These are phyloP conservation scores for Diacarnus erythraeanus DNA, from an alignment of 37 sponge, comb jelly and placozoan species.

Conservation along the genomic window DNA sequence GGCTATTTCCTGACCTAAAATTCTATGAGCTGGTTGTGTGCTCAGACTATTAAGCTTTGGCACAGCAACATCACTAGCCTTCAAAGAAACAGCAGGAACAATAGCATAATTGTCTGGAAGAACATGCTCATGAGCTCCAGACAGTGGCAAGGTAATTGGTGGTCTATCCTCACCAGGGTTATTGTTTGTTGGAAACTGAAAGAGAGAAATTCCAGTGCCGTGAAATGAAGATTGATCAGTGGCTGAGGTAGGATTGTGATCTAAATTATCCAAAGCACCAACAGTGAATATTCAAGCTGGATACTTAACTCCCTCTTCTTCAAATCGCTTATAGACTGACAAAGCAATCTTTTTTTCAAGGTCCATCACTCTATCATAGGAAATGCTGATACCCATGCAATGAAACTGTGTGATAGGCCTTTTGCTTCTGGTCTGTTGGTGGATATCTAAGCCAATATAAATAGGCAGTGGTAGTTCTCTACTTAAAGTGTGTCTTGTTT, in stretches of 20 bases:
- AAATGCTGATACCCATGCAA: neutral
- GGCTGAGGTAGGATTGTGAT: too few species aligned
- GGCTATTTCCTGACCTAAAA: conserved; percentile 2
- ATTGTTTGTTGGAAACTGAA: neutral
- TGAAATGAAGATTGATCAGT: neutral
- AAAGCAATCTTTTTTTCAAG: neutral
- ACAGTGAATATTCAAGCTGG: neutral
- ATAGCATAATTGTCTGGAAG: neutral
- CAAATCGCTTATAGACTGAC: neutral
- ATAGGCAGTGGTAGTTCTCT: neutral
- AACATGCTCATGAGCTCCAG: neutral
- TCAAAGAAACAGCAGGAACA: conserved; percentile 9
- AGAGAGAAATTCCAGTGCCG: neutral
- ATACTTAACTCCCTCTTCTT: neutral
- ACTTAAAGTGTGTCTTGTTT: neutral
- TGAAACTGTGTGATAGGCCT: neutral
- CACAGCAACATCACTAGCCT: conserved; percentile 14
- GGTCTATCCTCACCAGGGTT: neutral
- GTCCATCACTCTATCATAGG: neutral
- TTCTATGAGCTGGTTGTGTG: neutral
- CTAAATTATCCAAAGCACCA: neutral
- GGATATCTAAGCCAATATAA: neutral
- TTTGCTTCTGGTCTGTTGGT: neutral
- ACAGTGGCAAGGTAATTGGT: neutral
- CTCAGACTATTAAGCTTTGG: conserved; percentile 17